These are phyloP conservation scores for Molanna angustata DNA, from an alignment of 2,888 invertebrate genomes.

Conservation along the genomic window DNA sequence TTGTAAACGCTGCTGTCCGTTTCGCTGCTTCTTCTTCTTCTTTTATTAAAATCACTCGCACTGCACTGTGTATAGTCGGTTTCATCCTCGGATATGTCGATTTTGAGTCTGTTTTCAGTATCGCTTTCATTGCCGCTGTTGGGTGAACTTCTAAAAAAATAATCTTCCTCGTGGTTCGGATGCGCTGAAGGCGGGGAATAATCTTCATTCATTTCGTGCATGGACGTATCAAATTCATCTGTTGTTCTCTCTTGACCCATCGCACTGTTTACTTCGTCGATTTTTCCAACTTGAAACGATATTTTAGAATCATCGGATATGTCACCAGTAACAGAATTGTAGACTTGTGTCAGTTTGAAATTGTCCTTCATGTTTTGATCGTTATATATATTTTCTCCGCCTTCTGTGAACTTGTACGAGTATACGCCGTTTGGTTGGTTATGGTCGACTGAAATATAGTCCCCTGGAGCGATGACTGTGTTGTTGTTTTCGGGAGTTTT, in stretches of 20 bases:
- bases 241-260: slow-evolving; percentile 13
- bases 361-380: slow-evolving; percentile 27
- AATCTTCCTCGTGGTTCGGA: slow-evolving; percentile 20
- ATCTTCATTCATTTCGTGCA: slow-evolving; percentile 9
- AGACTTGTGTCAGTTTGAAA: slow-evolving; percentile 19
- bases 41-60: slow-evolving; percentile 13
- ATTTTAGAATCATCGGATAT: slow-evolving; percentile 15
- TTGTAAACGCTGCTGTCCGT: slow-evolving; percentile 17
- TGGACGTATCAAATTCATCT: slow-evolving; percentile 14
- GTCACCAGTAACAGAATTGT: slow-evolving; percentile 15
- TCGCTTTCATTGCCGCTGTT: slow-evolving; percentile 30
- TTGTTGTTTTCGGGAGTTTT: slow-evolving; percentile 31
- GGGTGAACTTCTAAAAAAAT: slow-evolving; percentile 24
- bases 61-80: slow-evolving; percentile 13
- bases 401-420: slow-evolving; percentile 12
- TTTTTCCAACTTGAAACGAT: slow-evolving; percentile 10
- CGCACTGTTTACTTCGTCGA: slow-evolving; percentile 17
- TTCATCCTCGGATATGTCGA: slow-evolving; percentile 29
- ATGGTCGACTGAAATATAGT: slow-evolving; percentile 6
- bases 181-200: slow-evolving; percentile 8
- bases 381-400: slow-evolving; percentile 15
- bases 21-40: slow-evolving; percentile 15
- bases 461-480: slow-evolving; percentile 23
- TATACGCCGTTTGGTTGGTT: not conserved
- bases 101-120: slow-evolving; percentile 27